Base-by-base conservation (phyloP, 2,113 vertebrate species). In the Anhinga rufa region DNA sequence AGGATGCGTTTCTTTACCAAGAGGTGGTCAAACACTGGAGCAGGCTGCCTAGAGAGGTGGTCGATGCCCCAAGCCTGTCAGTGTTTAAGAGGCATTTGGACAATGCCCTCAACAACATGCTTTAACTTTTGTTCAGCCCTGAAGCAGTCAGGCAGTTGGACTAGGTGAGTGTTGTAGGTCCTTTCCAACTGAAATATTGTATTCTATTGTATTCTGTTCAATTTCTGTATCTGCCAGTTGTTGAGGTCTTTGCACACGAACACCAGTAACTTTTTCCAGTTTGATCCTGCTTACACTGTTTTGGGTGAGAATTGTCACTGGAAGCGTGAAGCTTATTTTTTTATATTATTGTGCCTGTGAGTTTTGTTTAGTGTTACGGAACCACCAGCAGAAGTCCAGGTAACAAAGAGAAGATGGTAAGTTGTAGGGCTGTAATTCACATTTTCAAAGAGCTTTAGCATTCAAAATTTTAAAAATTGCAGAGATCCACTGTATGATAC, bases 101-200 rank as follows among this genome's bases (percentile, higher is more conserved):
- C 9, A 5, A 14, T 70, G 32, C 17, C 6, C 4, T 36, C 57
- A 57, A 12, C 3, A 26, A 0, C 0, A 7, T 7, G 7, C 13
- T 58, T 68, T 28, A 54, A 31, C 6, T 32, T 77, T 10, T n/a
- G 28, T 18, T 81, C 24, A 29, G 15, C 9, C 13, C 22, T 62
- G 61, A 54, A 32, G 4, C 44, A 8, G 9, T 76, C 17, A 64
- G 19, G n/a, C 14, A 24, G 4, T 68, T 64, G 68, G 31, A 54
- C 15, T 32, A 13, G 25, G 4, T 44, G 28, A 6, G 29, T 0
- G 1, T 2, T 76, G 34, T 44, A 29, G 7, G 7, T 69, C 10
- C 34, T 12, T 64, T 83, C 52, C 18, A 57, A 13, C 18, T 54
- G 17, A 8, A 61, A 1, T 36, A 51, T 51, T 51, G 12, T 52